These are phyloP conservation scores for Lagenorhynchus albirostris DNA, from an alignment of 2,113 vertebrate species.

Conservation along the genomic window DNA sequence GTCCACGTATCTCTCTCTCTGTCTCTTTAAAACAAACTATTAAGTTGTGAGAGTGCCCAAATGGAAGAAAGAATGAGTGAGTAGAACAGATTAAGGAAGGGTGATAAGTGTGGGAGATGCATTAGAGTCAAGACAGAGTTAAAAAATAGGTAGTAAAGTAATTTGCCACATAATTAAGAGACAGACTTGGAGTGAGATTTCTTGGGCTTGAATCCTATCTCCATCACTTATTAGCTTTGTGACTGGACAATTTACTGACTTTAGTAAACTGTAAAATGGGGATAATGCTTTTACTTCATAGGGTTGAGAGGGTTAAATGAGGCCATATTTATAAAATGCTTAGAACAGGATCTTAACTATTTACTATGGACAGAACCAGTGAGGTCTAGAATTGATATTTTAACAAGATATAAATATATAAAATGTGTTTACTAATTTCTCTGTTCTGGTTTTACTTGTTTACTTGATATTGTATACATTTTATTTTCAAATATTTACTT, in stretches of 20 bases:
- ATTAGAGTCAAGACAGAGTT: background rate
- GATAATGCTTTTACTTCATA: background rate
- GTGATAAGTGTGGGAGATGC: background rate
- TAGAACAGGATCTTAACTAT: background rate
- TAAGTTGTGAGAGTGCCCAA: background rate
- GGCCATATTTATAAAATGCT: background rate
- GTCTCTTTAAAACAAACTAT: background rate
- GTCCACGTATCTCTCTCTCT: too few species aligned
- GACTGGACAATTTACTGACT: background rate
- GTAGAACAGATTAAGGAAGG: background rate
- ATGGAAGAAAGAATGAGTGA: background rate
- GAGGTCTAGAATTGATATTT: background rate
- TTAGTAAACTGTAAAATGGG: background rate
- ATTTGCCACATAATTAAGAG: background rate
- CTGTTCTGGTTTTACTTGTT: background rate
- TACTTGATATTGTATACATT: background rate
- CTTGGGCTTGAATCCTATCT: background rate
- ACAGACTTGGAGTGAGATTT: background rate
- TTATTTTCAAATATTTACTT: conserved; percentile 14
- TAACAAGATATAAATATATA: background rate
- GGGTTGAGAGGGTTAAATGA: background rate
- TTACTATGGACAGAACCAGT: background rate
- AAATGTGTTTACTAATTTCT: background rate
- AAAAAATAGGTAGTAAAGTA: background rate
- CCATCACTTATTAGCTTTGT: background rate